phyloP scores from a whole-genome alignment of 2,113 vertebrate species.

The Oenanthe melanoleuca region DNA sequence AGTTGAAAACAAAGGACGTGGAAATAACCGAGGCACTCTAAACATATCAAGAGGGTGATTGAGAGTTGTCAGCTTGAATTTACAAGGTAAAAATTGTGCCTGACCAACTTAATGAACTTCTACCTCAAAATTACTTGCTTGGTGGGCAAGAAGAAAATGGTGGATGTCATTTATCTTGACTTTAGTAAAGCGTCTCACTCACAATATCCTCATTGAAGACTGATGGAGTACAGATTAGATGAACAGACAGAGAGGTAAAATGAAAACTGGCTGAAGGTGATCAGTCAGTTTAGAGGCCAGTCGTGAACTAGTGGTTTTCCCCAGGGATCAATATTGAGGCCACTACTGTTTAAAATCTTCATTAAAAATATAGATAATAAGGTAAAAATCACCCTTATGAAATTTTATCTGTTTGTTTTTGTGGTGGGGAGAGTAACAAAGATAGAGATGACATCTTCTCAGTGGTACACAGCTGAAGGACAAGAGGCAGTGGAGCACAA shows the following conservation, averaged over 20 bases:
- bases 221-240: not conserved
- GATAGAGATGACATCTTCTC: not conserved
- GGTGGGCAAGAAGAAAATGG: not conserved
- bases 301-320: not conserved
- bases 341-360: not conserved
- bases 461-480: not conserved
- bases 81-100: not conserved
- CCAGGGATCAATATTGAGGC: too few relatives aligned
- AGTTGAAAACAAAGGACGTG: not conserved
- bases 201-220: not conserved
- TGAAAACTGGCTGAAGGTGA: not conserved
- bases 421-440: not conserved
- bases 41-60: not conserved
- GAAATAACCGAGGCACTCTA: not conserved
- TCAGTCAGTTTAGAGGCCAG: not conserved
- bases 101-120: not conserved
- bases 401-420: not conserved
- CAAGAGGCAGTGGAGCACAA: not conserved
- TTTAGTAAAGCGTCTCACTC: not conserved
- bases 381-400: fast-evolving
- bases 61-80: not conserved
- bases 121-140: not conserved
- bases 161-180: not conserved
- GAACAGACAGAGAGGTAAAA: not conserved
- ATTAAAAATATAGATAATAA: not conserved